These are phyloP conservation scores for Drosophila grimshawi DNA, from an alignment of 1,140 invertebrate genomes.

Conservation along the genomic window DNA sequence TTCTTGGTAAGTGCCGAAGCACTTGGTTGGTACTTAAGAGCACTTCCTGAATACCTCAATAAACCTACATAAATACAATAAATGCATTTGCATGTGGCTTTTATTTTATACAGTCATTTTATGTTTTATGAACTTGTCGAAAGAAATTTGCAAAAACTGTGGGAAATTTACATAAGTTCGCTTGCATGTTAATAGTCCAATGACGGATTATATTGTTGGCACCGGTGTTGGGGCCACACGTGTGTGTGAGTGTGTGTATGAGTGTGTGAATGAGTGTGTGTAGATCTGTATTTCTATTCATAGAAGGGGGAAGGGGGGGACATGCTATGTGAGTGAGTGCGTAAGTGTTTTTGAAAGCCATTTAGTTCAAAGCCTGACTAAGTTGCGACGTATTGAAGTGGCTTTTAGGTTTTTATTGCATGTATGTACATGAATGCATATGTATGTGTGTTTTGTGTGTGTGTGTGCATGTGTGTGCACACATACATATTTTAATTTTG, in stretches of 20 bases:
- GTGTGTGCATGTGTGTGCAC: neutral
- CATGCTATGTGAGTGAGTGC: conserved; percentile 7
- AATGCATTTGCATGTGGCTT: conserved; percentile 15
- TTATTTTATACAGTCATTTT: conserved; percentile 35
- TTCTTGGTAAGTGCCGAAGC: neutral
- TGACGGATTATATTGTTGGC: conserved; percentile 8
- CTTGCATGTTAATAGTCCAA: conserved; percentile 17
- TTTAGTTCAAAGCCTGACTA: conserved; percentile 53
- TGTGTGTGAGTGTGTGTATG: neutral
- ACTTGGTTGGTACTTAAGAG: neutral
- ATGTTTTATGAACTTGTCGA: conserved; percentile 48
- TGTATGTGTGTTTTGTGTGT: conserved; percentile 24
- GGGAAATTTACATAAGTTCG: conserved; percentile 66
- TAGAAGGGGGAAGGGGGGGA: neutral
- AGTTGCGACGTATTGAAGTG: conserved; percentile 52
- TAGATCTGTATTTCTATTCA: conserved; percentile 5
- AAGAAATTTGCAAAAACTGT: conserved; percentile 34
- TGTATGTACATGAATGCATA: conserved; percentile 36
- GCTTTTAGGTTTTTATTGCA: conserved; percentile 19
- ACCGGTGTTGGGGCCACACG: conserved; percentile 13
- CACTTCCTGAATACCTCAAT: neutral
- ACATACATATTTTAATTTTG: conserved; percentile 62
- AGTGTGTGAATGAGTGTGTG: neutral
- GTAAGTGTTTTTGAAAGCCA: conserved; percentile 52
- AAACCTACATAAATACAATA: neutral